Base-by-base conservation (phyloP, 2,888 invertebrate species). In the Metallyticus violacea region DNA sequence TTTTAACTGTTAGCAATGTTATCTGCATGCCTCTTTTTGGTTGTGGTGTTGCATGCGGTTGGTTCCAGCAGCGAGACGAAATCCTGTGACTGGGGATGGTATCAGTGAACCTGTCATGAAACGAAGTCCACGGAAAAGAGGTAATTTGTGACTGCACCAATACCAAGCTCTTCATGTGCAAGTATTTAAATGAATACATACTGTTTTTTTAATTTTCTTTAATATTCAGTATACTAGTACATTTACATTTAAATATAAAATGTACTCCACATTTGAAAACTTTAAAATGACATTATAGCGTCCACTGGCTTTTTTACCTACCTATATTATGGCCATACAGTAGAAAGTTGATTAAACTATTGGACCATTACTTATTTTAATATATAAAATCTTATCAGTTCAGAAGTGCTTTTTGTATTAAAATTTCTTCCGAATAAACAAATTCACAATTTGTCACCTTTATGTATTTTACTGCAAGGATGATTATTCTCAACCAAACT, bases 31-130 rank as follows among this genome's bases (percentile, higher is more conserved):
- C 40, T 62, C n/a, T 62, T 22, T 62, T 62, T 62, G 15, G 40
- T 62, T 77, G 7, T 81, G 81, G 80, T 76, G 85, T 77, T 81
- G 85, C 82, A 85, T 85, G 81, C 29, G 88, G 81, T 81, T 87
- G 87, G 85, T 88, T 87, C 30, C 86, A 88, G 88, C 85, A 76
- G 81, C 87, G 86, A 81, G 85, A 77, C 86, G 88, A 28, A 88
- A 88, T 84, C 88, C 88, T 22, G 88, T 88, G 76, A 88, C 88
- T 27, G 88, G 88, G 77, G 88, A 86, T 76, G 88, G 88, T 26
- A 80, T 87, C 29, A 87, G 85, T 26, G 85, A 86, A 77, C 40
- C 26, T 27, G 40, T 7, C 28, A 7, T 84, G 40, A 85, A 81
- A 30, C 86, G 87, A 81, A 86, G 87, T 76, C 62, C 85, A 77